Base-by-base conservation (phyloP, 2,888 invertebrate species). In the Drosophila atripex region DNA sequence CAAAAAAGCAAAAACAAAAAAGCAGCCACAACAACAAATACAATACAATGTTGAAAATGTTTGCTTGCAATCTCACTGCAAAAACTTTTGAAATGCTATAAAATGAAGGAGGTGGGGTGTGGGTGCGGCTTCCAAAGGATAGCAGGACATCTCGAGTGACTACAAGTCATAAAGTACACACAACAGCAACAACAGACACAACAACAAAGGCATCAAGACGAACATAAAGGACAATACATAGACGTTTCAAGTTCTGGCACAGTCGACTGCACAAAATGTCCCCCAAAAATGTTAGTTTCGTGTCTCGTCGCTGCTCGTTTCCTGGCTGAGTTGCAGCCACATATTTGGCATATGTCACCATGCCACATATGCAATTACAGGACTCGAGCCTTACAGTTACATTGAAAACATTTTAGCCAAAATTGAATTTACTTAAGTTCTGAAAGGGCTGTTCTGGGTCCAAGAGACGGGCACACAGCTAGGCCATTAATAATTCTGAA, bases 101-200 rank as follows among this genome's bases (percentile, higher is more conserved):
- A 41, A 50, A 63, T 41, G 28, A 16, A 38, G 11, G 52, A 14
- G 11, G 28, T 12, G 46, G 46, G 28, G 52, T 16, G 54, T 8
- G 30, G 43, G 12, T 3, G 12, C 11, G 16, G 14, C 18, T 18
- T n/a, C 30, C 25, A 9, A 38, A 25, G 35, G 11, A 32, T 25
- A 46, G 18, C 18, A 46, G 66, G 39, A 52, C 32, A 49, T 72
- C 50, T 75, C 64, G 71, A 73, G 57, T 71, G 71, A 66, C 71
- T 55, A 69, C 77, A 79, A 77, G 80, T 80, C 74, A 86, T 82
- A 84, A 86, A 86, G 71, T 74, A 77, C 76, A 77, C 69, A 76
- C 51, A 32, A 77, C 56, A 77, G 77, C 75, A 77, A 63, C 66
- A 71, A 35, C 35, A n/a, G 12, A 12, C 12, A 32, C 32, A 5